These are phyloP conservation scores for Peromyscus melanophrys DNA, from an alignment of 2,797 vertebrate genomes.

Conservation along the genomic window DNA sequence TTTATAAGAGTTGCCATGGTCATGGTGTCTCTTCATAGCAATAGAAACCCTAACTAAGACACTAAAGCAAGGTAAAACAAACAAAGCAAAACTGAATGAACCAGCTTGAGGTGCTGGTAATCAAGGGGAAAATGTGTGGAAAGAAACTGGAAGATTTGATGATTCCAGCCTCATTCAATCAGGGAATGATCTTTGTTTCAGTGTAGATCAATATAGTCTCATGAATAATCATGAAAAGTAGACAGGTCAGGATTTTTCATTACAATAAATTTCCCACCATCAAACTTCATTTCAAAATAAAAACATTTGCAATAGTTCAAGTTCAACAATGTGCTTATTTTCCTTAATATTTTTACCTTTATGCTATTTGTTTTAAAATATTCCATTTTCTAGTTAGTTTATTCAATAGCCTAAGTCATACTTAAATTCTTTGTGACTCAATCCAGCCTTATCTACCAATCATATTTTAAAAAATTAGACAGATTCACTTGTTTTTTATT, in stretches of 20 bases:
- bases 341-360: background rate
- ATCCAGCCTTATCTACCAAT: background rate
- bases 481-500: background rate
- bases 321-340: background rate
- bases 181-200: background rate
- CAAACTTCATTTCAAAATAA: conserved; percentile 39
- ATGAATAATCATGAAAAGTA: background rate
- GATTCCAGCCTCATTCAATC: background rate
- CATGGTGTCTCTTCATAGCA: background rate
- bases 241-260: background rate
- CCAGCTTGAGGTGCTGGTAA: background rate
- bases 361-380: conserved; percentile 46
- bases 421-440: background rate
- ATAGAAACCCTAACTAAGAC: background rate
- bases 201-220: background rate
- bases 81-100: background rate
- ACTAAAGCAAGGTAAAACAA: background rate
- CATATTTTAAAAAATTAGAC: background rate
- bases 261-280: background rate
- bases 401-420: background rate
- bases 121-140: background rate
- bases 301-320: conserved; percentile 26
- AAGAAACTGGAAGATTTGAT: background rate
- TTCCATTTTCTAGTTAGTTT: conserved; percentile 17
- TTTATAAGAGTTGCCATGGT: background rate